Percentiles rank a stretch among this genome's conserved stretches.
Conservation (phyloP, 2,113 vertebrate species). For the Macrotus californicus region DNA sequence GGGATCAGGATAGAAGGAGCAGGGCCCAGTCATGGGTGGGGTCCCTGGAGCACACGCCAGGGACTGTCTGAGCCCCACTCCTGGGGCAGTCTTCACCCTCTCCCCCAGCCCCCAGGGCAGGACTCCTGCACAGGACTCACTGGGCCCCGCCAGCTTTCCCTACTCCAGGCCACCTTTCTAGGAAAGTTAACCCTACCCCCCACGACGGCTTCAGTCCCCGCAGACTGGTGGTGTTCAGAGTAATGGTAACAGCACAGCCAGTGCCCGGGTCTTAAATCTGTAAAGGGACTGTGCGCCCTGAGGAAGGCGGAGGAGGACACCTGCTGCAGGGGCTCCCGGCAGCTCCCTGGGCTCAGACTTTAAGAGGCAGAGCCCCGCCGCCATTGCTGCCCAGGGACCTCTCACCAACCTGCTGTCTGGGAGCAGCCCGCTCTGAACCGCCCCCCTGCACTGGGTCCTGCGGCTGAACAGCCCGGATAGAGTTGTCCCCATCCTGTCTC, state of each 20-base stretch:
- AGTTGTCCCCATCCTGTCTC: not conserved
- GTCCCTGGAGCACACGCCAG: rapidly evolving
- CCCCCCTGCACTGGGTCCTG: not conserved
- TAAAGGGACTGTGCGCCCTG: not conserved
- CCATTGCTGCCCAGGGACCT: not conserved
- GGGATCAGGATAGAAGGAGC: not conserved
- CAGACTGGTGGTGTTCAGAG: rapidly evolving
- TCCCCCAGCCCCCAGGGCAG: rapidly evolving
- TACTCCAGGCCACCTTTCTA: no score
- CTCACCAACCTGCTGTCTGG: no score
- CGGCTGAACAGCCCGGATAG: not conserved
- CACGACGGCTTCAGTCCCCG: rapidly evolving
- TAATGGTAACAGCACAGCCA: rapidly evolving
- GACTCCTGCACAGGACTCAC: not conserved
- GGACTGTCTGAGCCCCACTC: rapidly evolving
- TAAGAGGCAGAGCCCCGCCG: rapidly evolving
- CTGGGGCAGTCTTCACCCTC: rapidly evolving
- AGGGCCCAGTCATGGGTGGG: rapidly evolving
- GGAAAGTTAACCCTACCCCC: rapidly evolving
- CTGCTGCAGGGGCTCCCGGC: not conserved
- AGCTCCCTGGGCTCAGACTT: not conserved
- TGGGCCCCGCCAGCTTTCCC: not conserved
- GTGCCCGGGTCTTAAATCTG: not conserved
- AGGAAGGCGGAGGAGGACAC: not conserved
- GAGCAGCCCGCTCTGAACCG: not conserved